A percentile compares a stretch with the other conserved stretches of the same genome.
These are phyloP conservation scores for Thymelicus lineola DNA, from an alignment of 2,888 invertebrate genomes.

Conservation along the genomic window DNA sequence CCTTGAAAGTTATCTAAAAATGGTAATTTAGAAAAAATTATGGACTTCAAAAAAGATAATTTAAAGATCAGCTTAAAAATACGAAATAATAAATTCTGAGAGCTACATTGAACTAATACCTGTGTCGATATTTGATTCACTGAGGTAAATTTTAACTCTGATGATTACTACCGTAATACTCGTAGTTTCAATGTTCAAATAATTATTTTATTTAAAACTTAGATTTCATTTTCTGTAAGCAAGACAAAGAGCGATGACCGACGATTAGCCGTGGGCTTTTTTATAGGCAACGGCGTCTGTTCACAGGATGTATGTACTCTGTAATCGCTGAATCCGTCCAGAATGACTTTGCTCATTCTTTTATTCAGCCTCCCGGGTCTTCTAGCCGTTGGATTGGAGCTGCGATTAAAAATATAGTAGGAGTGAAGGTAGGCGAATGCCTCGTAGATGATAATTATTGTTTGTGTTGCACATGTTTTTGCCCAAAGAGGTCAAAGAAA, in stretches of 20 bases:
- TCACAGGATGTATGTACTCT: constrained; percentile 70
- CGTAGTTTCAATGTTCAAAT: background rate
- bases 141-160: background rate
- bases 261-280: constrained; percentile 72
- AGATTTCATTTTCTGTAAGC: constrained; percentile 56
- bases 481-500: no score
- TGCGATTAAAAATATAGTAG: constrained; percentile 27
- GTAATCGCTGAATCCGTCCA: constrained; percentile 38
- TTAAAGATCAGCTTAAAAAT: no score
- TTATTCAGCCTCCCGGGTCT: constrained; percentile 20
- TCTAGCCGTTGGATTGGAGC: constrained; percentile 26
- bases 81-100: no score
- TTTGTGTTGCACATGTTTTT: constrained; percentile 1
- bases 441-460: constrained; percentile 23
- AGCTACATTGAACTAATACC: no score
- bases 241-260: constrained; percentile 75
- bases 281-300: constrained; percentile 56
- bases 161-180: background rate
- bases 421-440: constrained; percentile 27
- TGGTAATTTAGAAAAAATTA: no score
- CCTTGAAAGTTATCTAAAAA: no score
- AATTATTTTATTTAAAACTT: constrained; percentile 5
- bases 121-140: no score
- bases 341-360: constrained; percentile 36
- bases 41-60: no score